Evolutionary conservation across 1,140 invertebrate species (phyloP).

Genomic region (Dinoponera quadriceps): DNA sequence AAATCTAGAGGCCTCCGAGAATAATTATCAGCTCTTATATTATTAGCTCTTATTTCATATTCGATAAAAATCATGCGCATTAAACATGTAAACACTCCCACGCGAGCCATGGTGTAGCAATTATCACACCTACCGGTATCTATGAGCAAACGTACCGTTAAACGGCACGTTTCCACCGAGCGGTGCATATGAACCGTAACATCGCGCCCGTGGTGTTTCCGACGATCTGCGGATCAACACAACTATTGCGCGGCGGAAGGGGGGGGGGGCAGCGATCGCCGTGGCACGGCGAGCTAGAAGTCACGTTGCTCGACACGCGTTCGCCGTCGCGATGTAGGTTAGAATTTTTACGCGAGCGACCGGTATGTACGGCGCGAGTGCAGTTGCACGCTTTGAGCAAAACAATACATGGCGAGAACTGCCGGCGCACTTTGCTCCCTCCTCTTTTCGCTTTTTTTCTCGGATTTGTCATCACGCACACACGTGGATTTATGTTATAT

Average conservation of each 20-base stretch:
- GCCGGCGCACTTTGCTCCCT: conserved; percentile 5
- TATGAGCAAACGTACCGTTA: no score
- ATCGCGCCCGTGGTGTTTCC: not conserved
- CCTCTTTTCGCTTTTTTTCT: not conserved
- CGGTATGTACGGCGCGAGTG: conserved; percentile 13
- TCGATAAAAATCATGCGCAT: no score
- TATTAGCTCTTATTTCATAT: no score
- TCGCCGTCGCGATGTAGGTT: conserved; percentile 80
- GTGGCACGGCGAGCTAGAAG: conserved; percentile 67
- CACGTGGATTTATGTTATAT: not conserved
- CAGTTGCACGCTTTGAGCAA: conserved; percentile 7
- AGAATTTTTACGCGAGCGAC: conserved; percentile 73
- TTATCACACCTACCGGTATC: no score
- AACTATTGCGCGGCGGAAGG: not conserved
- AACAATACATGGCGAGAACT: conserved; percentile 31
- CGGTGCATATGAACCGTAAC: not conserved
- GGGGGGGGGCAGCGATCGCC: conserved; percentile 18
- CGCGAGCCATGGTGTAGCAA: no score
- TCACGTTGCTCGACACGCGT: conserved; percentile 84
- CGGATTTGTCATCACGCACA: not conserved
- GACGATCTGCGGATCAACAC: conserved; percentile 16
- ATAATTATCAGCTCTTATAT: no score
- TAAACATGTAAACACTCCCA: no score
- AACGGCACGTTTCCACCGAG: no score
- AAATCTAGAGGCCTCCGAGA: no score